These are phyloP conservation scores for Oryctolagus cuniculus DNA, from an alignment of 2,113 vertebrate species.

Conservation along the genomic window DNA sequence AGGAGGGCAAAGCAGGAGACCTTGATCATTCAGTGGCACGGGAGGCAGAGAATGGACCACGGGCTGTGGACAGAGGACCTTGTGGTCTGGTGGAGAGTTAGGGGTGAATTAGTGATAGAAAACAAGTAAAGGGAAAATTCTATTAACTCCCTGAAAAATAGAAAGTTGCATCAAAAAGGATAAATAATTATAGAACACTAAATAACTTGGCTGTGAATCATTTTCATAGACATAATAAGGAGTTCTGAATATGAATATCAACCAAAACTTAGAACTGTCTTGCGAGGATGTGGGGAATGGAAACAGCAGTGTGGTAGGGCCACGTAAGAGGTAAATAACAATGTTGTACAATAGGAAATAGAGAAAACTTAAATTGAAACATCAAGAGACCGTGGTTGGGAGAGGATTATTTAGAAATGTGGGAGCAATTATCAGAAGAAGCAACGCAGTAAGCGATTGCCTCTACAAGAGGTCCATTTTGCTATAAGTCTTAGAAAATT, in stretches of 20 bases:
- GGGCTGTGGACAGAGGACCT: not conserved
- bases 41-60: not conserved
- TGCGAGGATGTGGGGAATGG: not conserved
- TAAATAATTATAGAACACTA: not conserved
- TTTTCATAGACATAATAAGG: not conserved
- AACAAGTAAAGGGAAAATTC: not conserved
- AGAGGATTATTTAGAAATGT: slow-evolving; percentile 42
- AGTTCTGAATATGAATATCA: slow-evolving; percentile 7
- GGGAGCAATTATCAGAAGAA: slow-evolving; percentile 59
- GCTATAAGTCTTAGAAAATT: not conserved
- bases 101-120: not conserved
- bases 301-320: not conserved
- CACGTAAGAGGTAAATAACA: not conserved
- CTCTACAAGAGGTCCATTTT: not conserved
- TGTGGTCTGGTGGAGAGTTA: not conserved
- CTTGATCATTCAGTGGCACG: not conserved
- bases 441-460: not conserved
- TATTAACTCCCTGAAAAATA: not conserved
- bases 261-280: not conserved
- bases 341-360: slow-evolving; percentile 50
- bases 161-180: not conserved
- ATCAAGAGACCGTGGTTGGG: not conserved
- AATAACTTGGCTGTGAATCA: slow-evolving; percentile 37
- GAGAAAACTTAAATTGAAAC: slow-evolving; percentile 24
- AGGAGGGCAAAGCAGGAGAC: not conserved